Conservation (phyloP, 2,113 vertebrate genomes). For the Oncorhynchus tshawytscha region DNA sequence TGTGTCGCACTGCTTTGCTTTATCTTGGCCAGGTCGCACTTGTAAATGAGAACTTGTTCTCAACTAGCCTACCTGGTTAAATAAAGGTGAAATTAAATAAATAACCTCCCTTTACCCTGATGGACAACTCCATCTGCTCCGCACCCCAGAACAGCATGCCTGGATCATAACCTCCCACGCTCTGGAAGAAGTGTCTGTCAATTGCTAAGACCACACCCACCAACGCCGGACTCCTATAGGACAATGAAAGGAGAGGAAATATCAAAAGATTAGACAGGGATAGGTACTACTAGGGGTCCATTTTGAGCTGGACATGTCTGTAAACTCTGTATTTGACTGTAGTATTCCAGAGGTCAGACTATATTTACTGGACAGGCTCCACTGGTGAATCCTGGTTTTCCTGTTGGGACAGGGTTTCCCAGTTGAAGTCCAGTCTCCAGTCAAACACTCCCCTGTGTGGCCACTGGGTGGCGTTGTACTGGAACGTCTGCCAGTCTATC, state of each 20-base stretch:
- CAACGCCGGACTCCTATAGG: not conserved
- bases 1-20: too few relatives aligned
- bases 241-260: not conserved
- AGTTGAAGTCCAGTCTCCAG: slow-evolving; percentile 86
- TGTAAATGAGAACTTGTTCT: too few relatives aligned
- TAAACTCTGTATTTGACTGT: too few relatives aligned
- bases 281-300: too few relatives aligned
- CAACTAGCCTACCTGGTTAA: too few relatives aligned
- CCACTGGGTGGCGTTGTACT: slow-evolving; percentile 77
- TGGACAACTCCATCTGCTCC: slow-evolving; percentile 81
- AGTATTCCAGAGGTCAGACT: too few relatives aligned
- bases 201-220: slow-evolving; percentile 80
- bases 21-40: too few relatives aligned
- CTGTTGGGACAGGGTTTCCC: slow-evolving; percentile 76
- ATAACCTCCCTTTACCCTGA: not conserved
- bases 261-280: not conserved
- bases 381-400: slow-evolving; percentile 70
- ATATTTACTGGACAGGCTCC: slow-evolving; percentile 79
- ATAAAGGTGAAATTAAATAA: too few relatives aligned
- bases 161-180: slow-evolving; percentile 83
- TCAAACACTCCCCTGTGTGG: slow-evolving; percentile 80
- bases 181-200: slow-evolving; percentile 86
- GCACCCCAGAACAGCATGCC: slow-evolving; percentile 78
- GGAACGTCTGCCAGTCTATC: slow-evolving; percentile 84
- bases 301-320: too few relatives aligned